A percentile compares a stretch with the other conserved stretches of the same genome.
Conservation (phyloP, 2,888 invertebrate species). For the Emmelina monodactyla region DNA sequence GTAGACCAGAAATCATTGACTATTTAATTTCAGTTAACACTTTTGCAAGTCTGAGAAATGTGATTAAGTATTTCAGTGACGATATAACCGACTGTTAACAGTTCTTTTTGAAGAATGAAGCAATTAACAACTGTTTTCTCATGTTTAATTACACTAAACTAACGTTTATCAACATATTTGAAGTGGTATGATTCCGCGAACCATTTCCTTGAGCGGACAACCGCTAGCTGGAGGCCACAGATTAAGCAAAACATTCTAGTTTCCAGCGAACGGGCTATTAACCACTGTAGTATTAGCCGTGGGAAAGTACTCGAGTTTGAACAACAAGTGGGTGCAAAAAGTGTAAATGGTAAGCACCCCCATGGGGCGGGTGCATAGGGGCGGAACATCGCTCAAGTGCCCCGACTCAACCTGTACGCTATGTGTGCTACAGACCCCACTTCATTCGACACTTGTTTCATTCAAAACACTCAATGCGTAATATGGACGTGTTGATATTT, state of each 20-base stretch:
- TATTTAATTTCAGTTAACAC: too few relatives aligned
- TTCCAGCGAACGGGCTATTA: constrained; percentile 25
- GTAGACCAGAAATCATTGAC: too few relatives aligned
- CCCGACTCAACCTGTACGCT: constrained; percentile 22
- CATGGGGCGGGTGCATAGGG: constrained; percentile 54
- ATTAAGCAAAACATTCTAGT: constrained; percentile 25
- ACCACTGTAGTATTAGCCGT: constrained; percentile 36
- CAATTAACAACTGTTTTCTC: too few relatives aligned
- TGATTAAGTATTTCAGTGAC: background rate
- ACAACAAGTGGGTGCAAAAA: constrained; percentile 54
- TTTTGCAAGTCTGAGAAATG: too few relatives aligned
- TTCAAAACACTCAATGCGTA: too few relatives aligned
- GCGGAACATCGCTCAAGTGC: constrained; percentile 51
- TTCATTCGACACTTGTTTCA: constrained; percentile 7
- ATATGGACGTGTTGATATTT: too few relatives aligned
- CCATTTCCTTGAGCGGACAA: too few relatives aligned
- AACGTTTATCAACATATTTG: too few relatives aligned
- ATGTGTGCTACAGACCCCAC: too few relatives aligned
- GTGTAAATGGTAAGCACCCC: constrained; percentile 41
- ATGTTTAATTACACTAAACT: too few relatives aligned
- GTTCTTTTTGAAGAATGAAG: background rate
- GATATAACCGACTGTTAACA: background rate
- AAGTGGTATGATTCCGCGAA: too few relatives aligned
- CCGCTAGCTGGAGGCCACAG: constrained; percentile 9
- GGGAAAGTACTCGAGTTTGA: constrained; percentile 30